Conservation (phyloP, 2,888 invertebrate species). For the Luffia ferchaultella region DNA sequence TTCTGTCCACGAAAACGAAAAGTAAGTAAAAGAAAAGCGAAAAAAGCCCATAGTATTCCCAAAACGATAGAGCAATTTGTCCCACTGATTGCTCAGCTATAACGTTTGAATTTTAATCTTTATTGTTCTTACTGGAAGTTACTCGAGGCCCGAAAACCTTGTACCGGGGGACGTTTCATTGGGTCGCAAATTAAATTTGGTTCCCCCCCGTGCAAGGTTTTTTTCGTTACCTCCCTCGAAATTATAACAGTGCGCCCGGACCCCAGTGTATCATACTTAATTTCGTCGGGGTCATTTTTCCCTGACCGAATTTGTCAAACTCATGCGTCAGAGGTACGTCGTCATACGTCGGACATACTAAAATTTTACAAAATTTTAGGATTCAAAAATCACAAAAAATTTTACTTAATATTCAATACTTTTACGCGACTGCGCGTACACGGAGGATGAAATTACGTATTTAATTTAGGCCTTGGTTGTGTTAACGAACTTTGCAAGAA, state of each 20-base stretch:
- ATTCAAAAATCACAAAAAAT: too few relatives aligned
- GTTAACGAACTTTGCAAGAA: too few relatives aligned
- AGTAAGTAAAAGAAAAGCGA: not conserved
- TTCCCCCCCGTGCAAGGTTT: slow-evolving; percentile 41
- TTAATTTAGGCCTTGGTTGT: too few relatives aligned
- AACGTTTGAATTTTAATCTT: not conserved
- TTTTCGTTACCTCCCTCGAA: slow-evolving; percentile 43
- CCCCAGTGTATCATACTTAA: slow-evolving; percentile 35
- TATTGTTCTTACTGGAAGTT: not conserved
- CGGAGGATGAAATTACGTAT: too few relatives aligned
- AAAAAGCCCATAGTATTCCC: slow-evolving; percentile 2
- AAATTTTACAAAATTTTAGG: too few relatives aligned
- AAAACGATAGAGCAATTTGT: slow-evolving; percentile 5
- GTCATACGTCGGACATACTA: not conserved
- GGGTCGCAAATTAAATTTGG: slow-evolving; percentile 63
- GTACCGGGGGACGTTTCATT: slow-evolving; percentile 53
- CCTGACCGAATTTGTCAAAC: not conserved
- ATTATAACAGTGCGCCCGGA: slow-evolving; percentile 48
- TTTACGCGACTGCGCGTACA: too few relatives aligned
- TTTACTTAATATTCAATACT: too few relatives aligned
- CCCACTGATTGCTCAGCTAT: slow-evolving; percentile 5
- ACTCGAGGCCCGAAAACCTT: not conserved
- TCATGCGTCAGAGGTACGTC: not conserved
- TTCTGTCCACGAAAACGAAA: not conserved
- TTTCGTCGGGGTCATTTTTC: slow-evolving; percentile 35